Percentiles rank a stretch among this genome's conserved stretches.
These are phyloP conservation scores for Drosophila yooni DNA, from an alignment of 2,888 invertebrate species.

Conservation along the genomic window DNA sequence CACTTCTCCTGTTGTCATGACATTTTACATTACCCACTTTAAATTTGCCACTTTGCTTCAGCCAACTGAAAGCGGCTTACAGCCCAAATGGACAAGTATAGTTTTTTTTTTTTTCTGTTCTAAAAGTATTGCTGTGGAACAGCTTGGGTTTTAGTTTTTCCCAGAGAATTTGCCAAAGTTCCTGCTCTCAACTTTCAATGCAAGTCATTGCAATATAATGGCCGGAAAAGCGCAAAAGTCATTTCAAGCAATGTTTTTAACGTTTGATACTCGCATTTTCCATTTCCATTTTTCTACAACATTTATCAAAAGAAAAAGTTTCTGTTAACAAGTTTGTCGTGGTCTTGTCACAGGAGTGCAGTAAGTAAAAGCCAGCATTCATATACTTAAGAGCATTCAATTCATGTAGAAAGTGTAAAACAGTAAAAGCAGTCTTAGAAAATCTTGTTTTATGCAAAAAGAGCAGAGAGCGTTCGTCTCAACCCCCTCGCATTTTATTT, in stretches of 20 bases:
- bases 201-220: conserved; percentile 27
- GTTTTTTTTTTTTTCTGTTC: conserved; percentile 3
- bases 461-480: neutral
- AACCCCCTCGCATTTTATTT: neutral
- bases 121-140: conserved; percentile 4
- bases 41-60: conserved; percentile 18
- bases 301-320: conserved; percentile 15
- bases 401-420: too few relatives aligned
- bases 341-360: neutral
- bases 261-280: neutral
- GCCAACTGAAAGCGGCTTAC: conserved; percentile 34
- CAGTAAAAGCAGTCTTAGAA: neutral
- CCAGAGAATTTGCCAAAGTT: conserved; percentile 22
- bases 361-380: conserved; percentile 10
- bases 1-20: conserved; percentile 16
- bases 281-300: neutral
- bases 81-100: conserved; percentile 15
- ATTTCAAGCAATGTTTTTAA: conserved; percentile 34
- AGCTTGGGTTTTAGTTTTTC: conserved; percentile 2
- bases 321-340: conserved; percentile 16
- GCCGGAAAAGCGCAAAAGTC: conserved; percentile 45
- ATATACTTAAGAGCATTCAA: neutral
- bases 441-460: neutral
- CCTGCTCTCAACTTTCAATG: conserved; percentile 21
- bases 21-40: conserved; percentile 24